Conservation (phyloP, 2,113 vertebrate genomes). For the Passer montanus region DNA sequence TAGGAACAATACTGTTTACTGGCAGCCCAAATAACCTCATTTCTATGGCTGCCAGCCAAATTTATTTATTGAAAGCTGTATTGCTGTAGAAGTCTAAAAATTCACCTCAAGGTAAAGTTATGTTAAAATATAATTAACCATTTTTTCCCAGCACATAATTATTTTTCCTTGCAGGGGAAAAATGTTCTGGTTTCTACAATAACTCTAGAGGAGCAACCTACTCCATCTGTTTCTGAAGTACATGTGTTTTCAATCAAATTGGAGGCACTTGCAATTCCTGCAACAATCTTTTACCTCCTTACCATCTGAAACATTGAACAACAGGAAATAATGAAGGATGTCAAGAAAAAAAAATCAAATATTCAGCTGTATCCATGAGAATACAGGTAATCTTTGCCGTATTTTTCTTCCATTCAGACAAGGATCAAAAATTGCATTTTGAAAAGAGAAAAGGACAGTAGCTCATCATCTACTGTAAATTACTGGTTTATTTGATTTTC, state of each 20-base stretch:
- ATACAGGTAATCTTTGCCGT: background rate
- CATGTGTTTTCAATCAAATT: slow-evolving; percentile 6
- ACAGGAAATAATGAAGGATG: background rate
- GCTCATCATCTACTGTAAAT: background rate
- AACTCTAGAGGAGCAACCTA: background rate
- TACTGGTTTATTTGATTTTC: background rate
- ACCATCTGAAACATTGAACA: slow-evolving; percentile 19
- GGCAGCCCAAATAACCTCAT: slow-evolving; percentile 19
- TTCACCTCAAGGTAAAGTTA: slow-evolving; percentile 51
- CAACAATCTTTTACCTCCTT: background rate
- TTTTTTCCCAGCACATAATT: slow-evolving; percentile 50
- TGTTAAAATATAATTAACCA: slow-evolving; percentile 63
- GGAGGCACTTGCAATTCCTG: background rate
- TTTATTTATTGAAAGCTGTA: slow-evolving; percentile 35
- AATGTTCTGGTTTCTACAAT: slow-evolving; percentile 34
- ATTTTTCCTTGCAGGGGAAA: slow-evolving; percentile 45
- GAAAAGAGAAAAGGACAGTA: background rate
- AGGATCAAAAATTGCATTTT: background rate
- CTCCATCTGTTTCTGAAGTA: background rate
- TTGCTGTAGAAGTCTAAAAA: slow-evolving; percentile 25
- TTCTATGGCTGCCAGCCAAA: slow-evolving; percentile 32
- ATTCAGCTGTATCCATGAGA: background rate
- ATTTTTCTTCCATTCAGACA: background rate
- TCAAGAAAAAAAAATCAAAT: slow-evolving; percentile 9
- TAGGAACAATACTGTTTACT: background rate